Conservation (phyloP, 1,140 invertebrate genomes). For the Dendrolimus punctatus region DNA sequence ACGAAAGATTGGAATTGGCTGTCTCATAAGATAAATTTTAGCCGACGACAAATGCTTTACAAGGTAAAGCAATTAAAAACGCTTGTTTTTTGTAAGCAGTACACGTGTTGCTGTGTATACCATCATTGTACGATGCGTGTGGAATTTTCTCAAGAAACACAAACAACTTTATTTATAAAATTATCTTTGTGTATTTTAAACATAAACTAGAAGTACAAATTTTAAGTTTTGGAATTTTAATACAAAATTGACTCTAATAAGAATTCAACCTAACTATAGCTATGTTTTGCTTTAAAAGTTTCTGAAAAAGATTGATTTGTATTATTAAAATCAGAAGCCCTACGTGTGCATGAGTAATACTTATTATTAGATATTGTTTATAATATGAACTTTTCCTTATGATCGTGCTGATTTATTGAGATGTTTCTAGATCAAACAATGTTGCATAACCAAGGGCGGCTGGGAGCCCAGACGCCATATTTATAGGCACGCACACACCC, state of each 20-base stretch:
- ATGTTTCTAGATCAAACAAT: slow-evolving; percentile 39
- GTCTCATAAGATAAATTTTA: slow-evolving; percentile 12
- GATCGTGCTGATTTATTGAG: slow-evolving; percentile 18
- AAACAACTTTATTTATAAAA: neutral
- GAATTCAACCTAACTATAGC: neutral
- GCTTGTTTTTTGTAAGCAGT: neutral
- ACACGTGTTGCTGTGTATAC: no score
- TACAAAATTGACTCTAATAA: slow-evolving; percentile 4
- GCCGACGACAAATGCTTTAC: neutral
- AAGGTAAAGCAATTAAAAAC: neutral
- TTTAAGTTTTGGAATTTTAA: neutral
- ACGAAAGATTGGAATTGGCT: slow-evolving; percentile 18
- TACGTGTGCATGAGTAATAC: slow-evolving; percentile 1
- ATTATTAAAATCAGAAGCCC: no score
- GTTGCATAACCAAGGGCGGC: slow-evolving; percentile 45
- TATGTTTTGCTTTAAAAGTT: no score
- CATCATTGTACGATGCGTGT: neutral
- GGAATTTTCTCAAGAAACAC: slow-evolving; percentile 7
- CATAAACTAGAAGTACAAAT: no score
- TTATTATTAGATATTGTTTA: slow-evolving; percentile 12
- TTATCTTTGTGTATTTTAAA: no score
- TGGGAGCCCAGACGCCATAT: slow-evolving; percentile 32
- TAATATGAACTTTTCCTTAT: slow-evolving; percentile 12
- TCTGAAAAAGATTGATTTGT: no score
- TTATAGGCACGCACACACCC: slow-evolving; percentile 43